Conservation (phyloP, 2,888 invertebrate species). For the Apotomis betuletana region DNA sequence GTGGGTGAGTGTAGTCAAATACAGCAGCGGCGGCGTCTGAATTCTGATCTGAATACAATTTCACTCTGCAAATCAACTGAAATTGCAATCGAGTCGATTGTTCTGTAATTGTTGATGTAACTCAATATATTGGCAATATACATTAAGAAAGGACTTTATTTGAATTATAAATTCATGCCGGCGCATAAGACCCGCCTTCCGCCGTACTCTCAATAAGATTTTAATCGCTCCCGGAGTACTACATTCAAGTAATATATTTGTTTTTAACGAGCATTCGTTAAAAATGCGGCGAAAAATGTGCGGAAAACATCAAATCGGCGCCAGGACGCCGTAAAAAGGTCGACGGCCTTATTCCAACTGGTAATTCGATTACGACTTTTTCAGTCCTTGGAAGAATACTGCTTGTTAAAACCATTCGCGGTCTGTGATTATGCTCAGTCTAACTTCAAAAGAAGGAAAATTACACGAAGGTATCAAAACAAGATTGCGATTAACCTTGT, state of each 20-base stretch:
- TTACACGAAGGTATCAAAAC: conserved; percentile 12
- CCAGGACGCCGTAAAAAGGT: conserved; percentile 33
- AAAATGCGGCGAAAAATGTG: conserved; percentile 39
- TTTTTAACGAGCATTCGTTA: conserved; percentile 41
- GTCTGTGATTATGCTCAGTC: too few species aligned
- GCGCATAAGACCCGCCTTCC: conserved; percentile 20
- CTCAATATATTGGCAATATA: background rate
- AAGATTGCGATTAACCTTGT: conserved; percentile 33
- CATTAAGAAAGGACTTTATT: background rate
- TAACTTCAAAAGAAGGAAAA: background rate
- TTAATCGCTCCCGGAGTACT: conserved; percentile 30
- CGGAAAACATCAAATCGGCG: conserved; percentile 40
- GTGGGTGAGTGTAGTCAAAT: background rate
- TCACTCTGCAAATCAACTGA: too few species aligned
- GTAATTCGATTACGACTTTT: conserved; percentile 12
- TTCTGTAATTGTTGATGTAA: background rate
- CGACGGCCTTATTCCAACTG: conserved; percentile 28
- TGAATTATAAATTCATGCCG: conserved; percentile 12
- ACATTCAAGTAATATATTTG: conserved; percentile 44
- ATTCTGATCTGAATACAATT: too few species aligned
- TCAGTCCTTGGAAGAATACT: conserved; percentile 1
- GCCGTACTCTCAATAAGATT: conserved; percentile 38
- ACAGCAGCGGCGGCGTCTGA: too few species aligned
- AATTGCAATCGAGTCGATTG: too few species aligned
- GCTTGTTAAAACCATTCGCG: too few species aligned